These are phyloP conservation scores for Cotesia chilonis DNA, from an alignment of 1,140 invertebrate species.

Conservation along the genomic window DNA sequence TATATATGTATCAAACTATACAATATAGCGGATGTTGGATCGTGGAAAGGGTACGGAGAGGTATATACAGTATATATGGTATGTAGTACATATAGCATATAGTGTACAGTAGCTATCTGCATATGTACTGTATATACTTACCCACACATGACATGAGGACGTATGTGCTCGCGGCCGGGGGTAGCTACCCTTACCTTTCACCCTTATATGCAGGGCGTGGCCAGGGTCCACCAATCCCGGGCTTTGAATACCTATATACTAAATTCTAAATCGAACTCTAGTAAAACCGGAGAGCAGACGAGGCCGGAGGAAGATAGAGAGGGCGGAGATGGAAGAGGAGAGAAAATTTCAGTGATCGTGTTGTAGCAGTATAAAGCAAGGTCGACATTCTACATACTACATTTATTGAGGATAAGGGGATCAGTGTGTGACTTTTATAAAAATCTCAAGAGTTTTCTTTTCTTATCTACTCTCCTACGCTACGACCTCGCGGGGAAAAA, in stretches of 20 bases:
- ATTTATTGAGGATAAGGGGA: constrained; percentile 49
- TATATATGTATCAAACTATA: too few species aligned
- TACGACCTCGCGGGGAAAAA: background rate
- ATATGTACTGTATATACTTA: constrained; percentile 32
- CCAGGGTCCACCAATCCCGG: constrained; percentile 58
- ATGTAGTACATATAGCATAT: constrained; percentile 36
- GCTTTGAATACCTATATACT: constrained; percentile 50
- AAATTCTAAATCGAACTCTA: constrained; percentile 52
- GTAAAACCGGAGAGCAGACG: constrained; percentile 14
- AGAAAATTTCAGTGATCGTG: constrained; percentile 57
- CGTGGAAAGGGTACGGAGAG: too few species aligned
- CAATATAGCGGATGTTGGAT: too few species aligned
- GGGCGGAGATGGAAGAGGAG: constrained; percentile 26
- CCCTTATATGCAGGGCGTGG: constrained; percentile 61
- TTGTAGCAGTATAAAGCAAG: constrained; percentile 46
- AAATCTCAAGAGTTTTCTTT: background rate
- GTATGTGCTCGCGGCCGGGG: constrained; percentile 54
- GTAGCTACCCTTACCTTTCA: constrained; percentile 43
- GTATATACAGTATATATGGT: background rate
- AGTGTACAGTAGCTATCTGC: constrained; percentile 44
- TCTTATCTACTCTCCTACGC: constrained; percentile 38
- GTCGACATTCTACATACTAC: background rate
- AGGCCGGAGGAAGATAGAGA: background rate
- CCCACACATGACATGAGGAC: constrained; percentile 51
- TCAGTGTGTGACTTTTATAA: constrained; percentile 43